Percentiles rank a stretch among this genome's conserved stretches.
Conservation (phyloP, 2,113 vertebrate species). For the Megaceryle maxima region DNA sequence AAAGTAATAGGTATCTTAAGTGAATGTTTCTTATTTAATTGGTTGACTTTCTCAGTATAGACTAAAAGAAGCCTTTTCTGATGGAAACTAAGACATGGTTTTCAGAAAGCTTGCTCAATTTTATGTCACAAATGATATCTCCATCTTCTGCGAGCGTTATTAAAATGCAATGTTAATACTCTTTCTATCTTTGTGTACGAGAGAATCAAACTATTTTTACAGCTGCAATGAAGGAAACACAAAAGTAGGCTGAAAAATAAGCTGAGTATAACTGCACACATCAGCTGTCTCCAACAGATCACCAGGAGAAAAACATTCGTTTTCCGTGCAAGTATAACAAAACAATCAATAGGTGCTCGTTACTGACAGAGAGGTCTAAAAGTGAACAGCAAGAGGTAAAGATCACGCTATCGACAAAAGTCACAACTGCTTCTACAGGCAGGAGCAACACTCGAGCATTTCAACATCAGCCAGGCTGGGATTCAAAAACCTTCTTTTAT, state of each 20-base stretch:
- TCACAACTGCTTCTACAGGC: neutral
- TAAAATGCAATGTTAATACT: neutral
- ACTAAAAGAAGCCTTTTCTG: neutral
- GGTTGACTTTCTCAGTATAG: neutral
- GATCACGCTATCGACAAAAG: neutral
- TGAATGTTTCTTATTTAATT: neutral
- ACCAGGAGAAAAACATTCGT: neutral
- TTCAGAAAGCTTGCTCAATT: neutral
- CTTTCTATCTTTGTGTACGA: neutral
- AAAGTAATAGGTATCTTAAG: neutral
- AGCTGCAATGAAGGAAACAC: neutral
- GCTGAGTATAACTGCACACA: neutral
- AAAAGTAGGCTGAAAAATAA: neutral
- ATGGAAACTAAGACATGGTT: neutral
- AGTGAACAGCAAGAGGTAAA: neutral
- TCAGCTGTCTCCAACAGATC: neutral
- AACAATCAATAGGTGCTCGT: neutral
- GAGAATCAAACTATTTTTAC: neutral
- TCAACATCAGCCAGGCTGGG: neutral
- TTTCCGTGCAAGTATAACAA: neutral
- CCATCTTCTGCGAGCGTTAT: neutral
- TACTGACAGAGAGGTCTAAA: neutral
- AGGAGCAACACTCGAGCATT: neutral
- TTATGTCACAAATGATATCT: neutral
- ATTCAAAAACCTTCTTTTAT: neutral